Conservation (phyloP, 2,113 vertebrate genomes). For the Vanacampus margaritifer region DNA sequence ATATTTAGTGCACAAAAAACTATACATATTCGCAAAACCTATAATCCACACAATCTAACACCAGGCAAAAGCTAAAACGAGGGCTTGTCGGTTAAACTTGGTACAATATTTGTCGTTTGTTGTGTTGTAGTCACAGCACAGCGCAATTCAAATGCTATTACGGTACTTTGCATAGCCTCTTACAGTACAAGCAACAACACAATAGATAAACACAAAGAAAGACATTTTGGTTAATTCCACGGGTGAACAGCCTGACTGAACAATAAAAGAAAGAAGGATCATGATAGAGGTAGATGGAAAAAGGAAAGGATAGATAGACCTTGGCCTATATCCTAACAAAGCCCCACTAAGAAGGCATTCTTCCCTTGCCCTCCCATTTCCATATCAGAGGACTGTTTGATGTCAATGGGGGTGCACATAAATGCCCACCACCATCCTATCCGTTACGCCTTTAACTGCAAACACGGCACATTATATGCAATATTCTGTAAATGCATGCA, state of each 20-base stretch:
- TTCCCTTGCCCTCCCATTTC: constrained; percentile 74
- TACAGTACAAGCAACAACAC: neutral
- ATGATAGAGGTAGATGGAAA: constrained; percentile 16
- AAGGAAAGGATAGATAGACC: constrained; percentile 66
- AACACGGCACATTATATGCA: constrained; percentile 73
- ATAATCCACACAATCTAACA: too few relatives aligned
- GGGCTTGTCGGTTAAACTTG: too few relatives aligned
- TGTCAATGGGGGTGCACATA: constrained; percentile 75
- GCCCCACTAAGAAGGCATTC: constrained; percentile 75
- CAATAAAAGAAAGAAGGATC: neutral
- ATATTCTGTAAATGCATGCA: constrained; percentile 82
- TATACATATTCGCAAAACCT: too few relatives aligned
- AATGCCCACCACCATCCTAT: constrained; percentile 60
- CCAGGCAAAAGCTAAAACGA: too few relatives aligned
- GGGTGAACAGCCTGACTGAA: neutral
- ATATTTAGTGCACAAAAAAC: too few relatives aligned
- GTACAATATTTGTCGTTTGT: too few relatives aligned
- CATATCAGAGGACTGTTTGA: constrained; percentile 83
- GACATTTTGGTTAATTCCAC: neutral
- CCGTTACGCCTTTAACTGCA: constrained; percentile 73
- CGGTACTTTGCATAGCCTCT: neutral
- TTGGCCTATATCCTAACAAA: constrained; percentile 80
- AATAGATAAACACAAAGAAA: neutral
- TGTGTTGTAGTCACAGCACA: neutral
- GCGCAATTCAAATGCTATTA: neutral